Base-by-base conservation (phyloP, 2,888 invertebrate species). In the Boloria euphrosyne region DNA sequence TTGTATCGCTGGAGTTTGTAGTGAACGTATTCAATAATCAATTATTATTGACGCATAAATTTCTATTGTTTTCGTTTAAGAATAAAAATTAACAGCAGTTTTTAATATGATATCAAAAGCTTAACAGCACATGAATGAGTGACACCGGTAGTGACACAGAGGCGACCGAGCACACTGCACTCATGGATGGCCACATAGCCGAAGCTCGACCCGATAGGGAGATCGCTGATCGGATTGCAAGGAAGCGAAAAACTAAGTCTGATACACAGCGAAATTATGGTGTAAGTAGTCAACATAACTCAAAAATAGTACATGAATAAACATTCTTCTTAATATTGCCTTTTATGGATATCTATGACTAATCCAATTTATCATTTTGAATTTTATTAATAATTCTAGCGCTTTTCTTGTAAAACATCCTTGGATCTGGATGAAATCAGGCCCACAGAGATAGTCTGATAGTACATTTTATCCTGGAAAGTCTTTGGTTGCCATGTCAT, bases 131-230 rank as follows among this genome's bases (percentile, higher is more conserved):
- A 81, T 91, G 87, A 89, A 92, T 91, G 91, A 90, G 86, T 82
- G 83, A 83, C 69, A 79, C 81, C 72, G 82, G 80, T 70, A 87
- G 84, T 77, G 94, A 94, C 78, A 92, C 89, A 84, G 94, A 94
- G 78, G 75, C 70, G 70, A 94, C 94, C 83, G 96, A 97, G 93
- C 94, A 93, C 78, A 96, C 96, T 79, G 95, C 96, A 88, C 94
- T 96, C 84, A 97, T 97, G 96, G 96, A 96, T 93, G 96, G 95
- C 81, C 96, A 96, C 93, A 95, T 95, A 82, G 94, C 94, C 67
- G 95, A 95, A 83, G 93, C 93, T 74, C 93, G 93, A 74, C 89
- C 93, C 66, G 93, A 93, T 75, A 91, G 93, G 84, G 93, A 93
- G 77, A 85, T 89, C 71, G 89, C 87, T 69, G 92, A 93, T 71